These are phyloP conservation scores for Ennomos fuscantarius DNA, from an alignment of 2,888 invertebrate species.

Conservation along the genomic window DNA sequence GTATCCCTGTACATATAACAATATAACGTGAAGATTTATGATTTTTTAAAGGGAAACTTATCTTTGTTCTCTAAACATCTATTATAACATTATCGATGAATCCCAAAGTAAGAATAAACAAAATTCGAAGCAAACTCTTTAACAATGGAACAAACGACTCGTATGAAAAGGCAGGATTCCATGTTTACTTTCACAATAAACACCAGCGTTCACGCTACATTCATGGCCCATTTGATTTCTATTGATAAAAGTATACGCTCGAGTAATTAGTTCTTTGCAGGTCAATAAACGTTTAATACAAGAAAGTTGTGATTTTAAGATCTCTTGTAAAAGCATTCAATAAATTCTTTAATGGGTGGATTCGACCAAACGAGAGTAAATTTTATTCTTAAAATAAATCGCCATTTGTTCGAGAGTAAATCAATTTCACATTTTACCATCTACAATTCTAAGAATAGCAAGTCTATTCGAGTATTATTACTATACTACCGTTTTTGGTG, in stretches of 20 bases:
- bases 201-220: constrained; percentile 23
- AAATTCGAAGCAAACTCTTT: constrained; percentile 1
- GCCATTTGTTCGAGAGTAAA: no score
- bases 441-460: no score
- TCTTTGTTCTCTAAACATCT: no score
- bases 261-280: constrained; percentile 36
- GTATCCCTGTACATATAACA: no score
- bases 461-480: no score
- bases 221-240: constrained; percentile 40
- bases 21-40: no score
- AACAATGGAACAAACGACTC: constrained; percentile 16
- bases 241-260: constrained; percentile 35
- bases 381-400: no score
- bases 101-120: constrained; percentile 12
- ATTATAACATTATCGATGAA: no score
- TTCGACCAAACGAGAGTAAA: no score
- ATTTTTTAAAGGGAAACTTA: no score
- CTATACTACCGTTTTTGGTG: no score
- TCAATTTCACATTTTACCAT: no score
- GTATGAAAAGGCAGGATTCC: constrained; percentile 6
- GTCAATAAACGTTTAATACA: constrained; percentile 31
- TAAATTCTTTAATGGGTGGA: neutral
- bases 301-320: constrained; percentile 31
- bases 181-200: constrained; percentile 15
- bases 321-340: constrained; percentile 11